A percentile compares a stretch with the other conserved stretches of the same genome.
Evolutionary conservation across 2,797 vertebrate genomes (phyloP).

Genomic region (Dryobates pubescens): DNA sequence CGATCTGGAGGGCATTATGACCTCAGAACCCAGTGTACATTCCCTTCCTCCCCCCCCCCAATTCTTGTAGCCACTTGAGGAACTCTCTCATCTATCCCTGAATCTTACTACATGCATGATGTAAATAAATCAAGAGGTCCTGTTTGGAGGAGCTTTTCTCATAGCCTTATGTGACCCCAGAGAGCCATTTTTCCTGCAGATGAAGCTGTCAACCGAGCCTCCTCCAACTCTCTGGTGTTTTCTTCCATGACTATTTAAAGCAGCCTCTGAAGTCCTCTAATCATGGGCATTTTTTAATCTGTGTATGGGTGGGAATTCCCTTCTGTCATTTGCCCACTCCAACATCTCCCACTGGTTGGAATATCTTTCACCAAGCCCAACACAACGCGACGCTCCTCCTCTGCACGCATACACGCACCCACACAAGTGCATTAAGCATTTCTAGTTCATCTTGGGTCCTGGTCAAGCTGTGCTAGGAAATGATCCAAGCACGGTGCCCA

Average conservation of each 20-base stretch:
- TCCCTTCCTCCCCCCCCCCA: background rate
- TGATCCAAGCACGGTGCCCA: background rate
- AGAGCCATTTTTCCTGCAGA: background rate
- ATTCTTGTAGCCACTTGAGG: background rate
- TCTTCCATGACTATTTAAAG: background rate
- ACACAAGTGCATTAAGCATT: background rate
- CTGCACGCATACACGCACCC: background rate
- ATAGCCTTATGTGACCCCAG: background rate
- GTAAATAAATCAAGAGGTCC: constrained; percentile 24
- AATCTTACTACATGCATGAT: background rate
- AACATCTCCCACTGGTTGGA: background rate
- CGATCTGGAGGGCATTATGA: background rate
- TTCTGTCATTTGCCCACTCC: background rate
- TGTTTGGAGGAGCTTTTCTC: background rate
- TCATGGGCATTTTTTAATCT: background rate
- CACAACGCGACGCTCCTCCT: background rate
- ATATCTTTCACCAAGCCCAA: background rate
- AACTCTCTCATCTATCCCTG: background rate
- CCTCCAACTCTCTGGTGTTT: background rate
- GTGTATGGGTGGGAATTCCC: background rate
- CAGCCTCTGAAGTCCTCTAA: background rate
- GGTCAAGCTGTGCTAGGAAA: background rate
- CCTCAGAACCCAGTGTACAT: too few relatives aligned
- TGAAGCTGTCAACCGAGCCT: background rate
- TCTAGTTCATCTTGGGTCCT: background rate